Conservation (phyloP, 92 coral and sea anemone species). For the Phenganax subtilis region DNA sequence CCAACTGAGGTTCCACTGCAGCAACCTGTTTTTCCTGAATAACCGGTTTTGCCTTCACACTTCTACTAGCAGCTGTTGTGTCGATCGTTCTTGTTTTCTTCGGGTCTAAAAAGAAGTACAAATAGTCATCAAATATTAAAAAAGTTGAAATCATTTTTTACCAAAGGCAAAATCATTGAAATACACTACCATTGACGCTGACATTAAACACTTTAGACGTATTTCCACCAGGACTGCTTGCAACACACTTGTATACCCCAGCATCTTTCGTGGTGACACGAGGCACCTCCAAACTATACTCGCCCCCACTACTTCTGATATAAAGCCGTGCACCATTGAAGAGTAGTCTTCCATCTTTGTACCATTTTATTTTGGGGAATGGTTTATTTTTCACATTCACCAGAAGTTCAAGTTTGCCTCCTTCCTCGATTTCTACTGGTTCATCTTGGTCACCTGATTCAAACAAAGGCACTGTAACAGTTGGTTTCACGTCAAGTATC, state of each 20-base stretch:
- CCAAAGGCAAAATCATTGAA: not conserved
- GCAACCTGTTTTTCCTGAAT: constrained; percentile 21
- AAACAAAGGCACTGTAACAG: constrained; percentile 67
- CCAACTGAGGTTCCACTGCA: not conserved
- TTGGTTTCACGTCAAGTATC: constrained; percentile 70
- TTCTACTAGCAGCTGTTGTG: not conserved
- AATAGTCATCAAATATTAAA: not conserved
- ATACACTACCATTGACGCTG: constrained; percentile 67
- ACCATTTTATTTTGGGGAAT: constrained; percentile 82
- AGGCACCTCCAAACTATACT: constrained; percentile 56
- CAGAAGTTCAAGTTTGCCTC: constrained; percentile 63
- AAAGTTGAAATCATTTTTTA: not conserved
- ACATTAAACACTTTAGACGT: constrained; percentile 70
- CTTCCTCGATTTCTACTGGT: constrained; percentile 67
- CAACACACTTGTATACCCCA: constrained; percentile 86
- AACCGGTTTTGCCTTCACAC: not conserved
- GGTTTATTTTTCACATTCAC: constrained; percentile 80
- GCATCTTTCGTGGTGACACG: constrained; percentile 68
- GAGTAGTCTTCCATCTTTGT: constrained; percentile 73
- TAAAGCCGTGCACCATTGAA: constrained; percentile 61
- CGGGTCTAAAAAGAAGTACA: constrained; percentile 3
- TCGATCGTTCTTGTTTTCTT: constrained; percentile 13
- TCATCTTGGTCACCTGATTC: constrained; percentile 64
- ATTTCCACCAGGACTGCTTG: constrained; percentile 75
- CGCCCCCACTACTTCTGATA: constrained; percentile 62